These are phyloP conservation scores for Leucophora obtusa DNA, from an alignment of 2,888 invertebrate genomes.

Conservation along the genomic window DNA sequence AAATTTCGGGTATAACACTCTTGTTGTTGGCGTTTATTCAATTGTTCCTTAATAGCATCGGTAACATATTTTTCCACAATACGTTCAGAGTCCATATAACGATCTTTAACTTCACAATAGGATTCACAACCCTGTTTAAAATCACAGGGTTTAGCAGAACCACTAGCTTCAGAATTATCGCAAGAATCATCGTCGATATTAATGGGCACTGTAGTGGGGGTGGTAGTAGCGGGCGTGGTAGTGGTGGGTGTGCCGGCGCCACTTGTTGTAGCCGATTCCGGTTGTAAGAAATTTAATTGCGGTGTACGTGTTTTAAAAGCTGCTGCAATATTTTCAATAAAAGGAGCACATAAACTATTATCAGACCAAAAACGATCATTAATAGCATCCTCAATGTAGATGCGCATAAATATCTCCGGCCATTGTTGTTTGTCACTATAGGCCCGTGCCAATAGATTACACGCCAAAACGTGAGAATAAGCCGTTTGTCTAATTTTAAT, in stretches of 20 bases:
- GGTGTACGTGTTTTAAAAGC: conserved; percentile 76
- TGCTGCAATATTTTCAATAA: conserved; percentile 92
- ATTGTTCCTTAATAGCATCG: conserved; percentile 92
- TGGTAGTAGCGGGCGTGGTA: conserved; percentile 40
- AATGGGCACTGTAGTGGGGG: conserved; percentile 68
- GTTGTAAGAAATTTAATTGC: conserved; percentile 70
- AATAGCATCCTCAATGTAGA: conserved; percentile 95
- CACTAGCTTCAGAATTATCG: conserved; percentile 78
- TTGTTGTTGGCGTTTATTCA: conserved; percentile 90
- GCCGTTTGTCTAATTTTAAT: conserved; percentile 83
- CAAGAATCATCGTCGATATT: conserved; percentile 80
- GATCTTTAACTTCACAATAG: conserved; percentile 80
- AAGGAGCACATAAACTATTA: conserved; percentile 91
- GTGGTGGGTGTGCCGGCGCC: conserved; percentile 66
- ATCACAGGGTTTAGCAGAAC: conserved; percentile 72
- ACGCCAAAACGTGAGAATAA: conserved; percentile 71
- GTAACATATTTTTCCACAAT: conserved; percentile 86
- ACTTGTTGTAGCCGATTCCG: conserved; percentile 67
- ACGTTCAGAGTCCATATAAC: conserved; percentile 80
- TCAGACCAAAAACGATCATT: conserved; percentile 97
- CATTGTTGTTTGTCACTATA: conserved; percentile 90
- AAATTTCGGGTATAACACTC: conserved; percentile 94
- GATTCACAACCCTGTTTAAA: conserved; percentile 78
- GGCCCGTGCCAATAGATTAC: conserved; percentile 90
- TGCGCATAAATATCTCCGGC: conserved; percentile 95